Conservation (phyloP, 2,797 vertebrate genomes). For the Trichosurus vulpecula region DNA sequence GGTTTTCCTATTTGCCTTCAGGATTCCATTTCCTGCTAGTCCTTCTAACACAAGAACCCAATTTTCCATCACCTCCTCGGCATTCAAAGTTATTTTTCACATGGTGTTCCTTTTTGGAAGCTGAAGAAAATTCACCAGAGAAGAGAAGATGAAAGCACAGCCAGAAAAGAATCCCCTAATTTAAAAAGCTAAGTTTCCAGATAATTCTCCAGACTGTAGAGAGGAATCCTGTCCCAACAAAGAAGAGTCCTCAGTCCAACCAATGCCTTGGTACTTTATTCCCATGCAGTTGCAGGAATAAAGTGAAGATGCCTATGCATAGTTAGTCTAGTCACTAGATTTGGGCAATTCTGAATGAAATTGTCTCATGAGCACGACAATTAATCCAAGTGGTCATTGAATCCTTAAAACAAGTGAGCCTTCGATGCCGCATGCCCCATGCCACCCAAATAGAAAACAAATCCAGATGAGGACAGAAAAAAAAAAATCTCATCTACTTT, state of each 20-base stretch:
- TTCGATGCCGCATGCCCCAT: not conserved
- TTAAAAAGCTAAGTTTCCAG: not conserved
- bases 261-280: not conserved
- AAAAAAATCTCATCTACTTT: slow-evolving; percentile 34
- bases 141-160: not conserved
- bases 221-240: not conserved
- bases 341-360: slow-evolving; percentile 26
- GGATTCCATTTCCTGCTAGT: slow-evolving; percentile 21
- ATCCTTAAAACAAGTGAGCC: slow-evolving; percentile 4
- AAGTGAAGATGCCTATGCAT: not conserved
- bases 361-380: slow-evolving; percentile 46
- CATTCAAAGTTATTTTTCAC: slow-evolving; percentile 1
- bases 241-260: not conserved
- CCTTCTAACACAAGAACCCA: not conserved
- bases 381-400: not conserved
- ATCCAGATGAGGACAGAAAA: slow-evolving; percentile 16
- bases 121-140: not conserved
- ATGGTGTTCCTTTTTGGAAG: not conserved
- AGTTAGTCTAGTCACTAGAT: slow-evolving; percentile 45
- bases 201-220: not conserved
- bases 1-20: not conserved
- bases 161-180: not conserved
- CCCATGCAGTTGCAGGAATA: not conserved
- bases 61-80: not conserved
- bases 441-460: slow-evolving; percentile 2